Evolutionary conservation across 2,888 invertebrate genomes (phyloP), one percentile per base, ranked within the genome.

Genomic region (Lysandra coridon): DNA sequence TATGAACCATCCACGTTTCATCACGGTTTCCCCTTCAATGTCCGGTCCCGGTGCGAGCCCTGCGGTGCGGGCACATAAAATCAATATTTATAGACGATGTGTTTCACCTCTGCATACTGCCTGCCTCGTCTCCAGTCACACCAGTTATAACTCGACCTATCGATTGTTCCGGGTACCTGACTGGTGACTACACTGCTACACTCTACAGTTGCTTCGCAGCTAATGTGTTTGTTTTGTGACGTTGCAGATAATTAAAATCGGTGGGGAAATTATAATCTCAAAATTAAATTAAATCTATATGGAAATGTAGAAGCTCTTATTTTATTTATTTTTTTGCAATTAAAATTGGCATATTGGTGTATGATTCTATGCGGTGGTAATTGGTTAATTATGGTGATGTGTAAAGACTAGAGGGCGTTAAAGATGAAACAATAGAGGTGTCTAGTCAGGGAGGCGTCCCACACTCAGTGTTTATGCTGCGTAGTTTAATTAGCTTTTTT

Each of bases 11-110:
- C 57, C 57, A 57, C 17, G 4, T 57, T 57, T 17, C 57, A 12
- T 69, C 30, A 62, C 64, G 30, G 64, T 30, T 69, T 33, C 33
- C 69, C 69, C 69, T 69, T 69, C 23, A 75, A 30, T 75, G 75
- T 30, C 44, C 49, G 7, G 91, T 90, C 14, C 44, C 49, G 7
- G 91, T 90, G 84, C 79, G 78, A 79, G 80, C 84, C 83, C 76
- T 76, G 85, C 84, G 83, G 82, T 86, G 84, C 87, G 85, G 88
- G 86, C 88, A 84, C 89, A 87, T 89, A 91, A 91, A 92, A 92
- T 92, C 90, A 93, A 94, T 94, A 94, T 93, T 93, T 91, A 93
- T 93, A 89, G 91, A 90, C 87, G 86, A 87, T 87, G 89, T 88
- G 88, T 88, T 89, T 90, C 90, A 90, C 91, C 90, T 91, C 89